Base-by-base conservation (phyloP, 2,888 invertebrate genomes). In the Nephrocerus scutellatus region DNA sequence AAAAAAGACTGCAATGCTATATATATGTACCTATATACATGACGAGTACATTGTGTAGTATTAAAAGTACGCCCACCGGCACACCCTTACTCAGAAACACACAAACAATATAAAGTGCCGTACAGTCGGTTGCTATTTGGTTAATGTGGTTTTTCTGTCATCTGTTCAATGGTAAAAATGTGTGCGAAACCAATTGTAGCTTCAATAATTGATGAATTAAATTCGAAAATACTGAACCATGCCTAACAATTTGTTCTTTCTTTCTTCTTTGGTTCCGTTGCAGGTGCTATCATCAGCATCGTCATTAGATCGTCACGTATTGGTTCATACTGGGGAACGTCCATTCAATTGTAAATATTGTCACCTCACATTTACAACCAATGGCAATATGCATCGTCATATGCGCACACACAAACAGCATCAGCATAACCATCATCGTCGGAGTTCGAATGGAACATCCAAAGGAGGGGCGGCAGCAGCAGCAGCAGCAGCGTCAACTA, bases 371-470 rank as follows among this genome's bases (percentile, higher is more conserved):
- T 88, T 88, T 66, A 85, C 85, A 22, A 86, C 86, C 10, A 87
- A 86, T 62, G 86, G 85, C 18, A 87, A 85, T 65, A 85, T 88
- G 85, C 85, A 85, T 59, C 72, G 86, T 24, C 88, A 88, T 63
- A 77, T 83, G 74, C 73, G 84, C 43, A 84, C 82, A 3, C 82
- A 83, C 62, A 74, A 74, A 44, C 70, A 70, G 47, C 73, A 71
- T 52, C 63, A 62, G 35, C 62, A 61, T 26, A 59, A 60, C 34
- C 57, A 59, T 32, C 62, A 61, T 48, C 53, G 56, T 30, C 57
- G 58, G 10, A 54, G 54, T 46, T 55, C 54, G 44, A 55, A 56
- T 46, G 53, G 55, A 47, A 55, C 52, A 41, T 44, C 44, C 37
- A 43, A 43, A 25, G 46, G 40, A 28, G 36, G 39, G 16, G 35